Base-by-base conservation (phyloP, 2,113 vertebrate species). In the Progne subis region DNA sequence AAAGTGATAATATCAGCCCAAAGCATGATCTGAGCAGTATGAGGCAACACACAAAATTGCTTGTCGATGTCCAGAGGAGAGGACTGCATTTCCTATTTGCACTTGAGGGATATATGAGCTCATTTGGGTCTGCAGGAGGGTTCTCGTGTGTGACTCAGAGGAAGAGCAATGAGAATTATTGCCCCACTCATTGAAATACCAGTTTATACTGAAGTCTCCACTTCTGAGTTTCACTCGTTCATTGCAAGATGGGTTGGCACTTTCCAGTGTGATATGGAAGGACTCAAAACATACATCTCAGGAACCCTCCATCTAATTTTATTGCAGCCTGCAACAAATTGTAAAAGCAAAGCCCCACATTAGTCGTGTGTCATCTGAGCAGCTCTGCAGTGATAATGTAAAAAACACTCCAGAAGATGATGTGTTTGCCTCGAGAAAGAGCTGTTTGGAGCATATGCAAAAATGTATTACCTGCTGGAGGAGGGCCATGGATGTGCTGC, bases 61-160 rank as follows among this genome's bases (percentile, higher is more conserved):
- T 44, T 60, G 84, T 7, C 6, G 52, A 77, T 70, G 79, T 94
- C 90, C 71, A 63, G 90, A 91, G 55, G 60, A 94, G 68, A 83
- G 56, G 34, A 47, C 59, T 80, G 90, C 43, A 21, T 88, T 94
- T 95, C 39, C 82, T 83, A 74, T 93, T 86, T 3, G 11, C 71
- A 60, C 88, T 86, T 82, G 72, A 94, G 85, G 90, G 60, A 76
- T 87, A 78, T 50, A 69, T 41, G 92, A 70, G 47, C 75, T 96
- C 82, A 83, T 96, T 88, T 93, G 68, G 59, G 71, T 63, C 53
- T 37, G 84, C 87, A 86, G 79, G 75, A 95, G 93, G 34, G 78
- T 69, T 82, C 71, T 92, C 12, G 2, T 77, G 67, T 10, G 6
- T 88, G 93, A 83, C 79, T 91, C 64, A 43, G 63, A 95, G 77